These are phyloP conservation scores for Zaprionus kolodkinae DNA, from an alignment of 1,140 invertebrate genomes.

Conservation along the genomic window DNA sequence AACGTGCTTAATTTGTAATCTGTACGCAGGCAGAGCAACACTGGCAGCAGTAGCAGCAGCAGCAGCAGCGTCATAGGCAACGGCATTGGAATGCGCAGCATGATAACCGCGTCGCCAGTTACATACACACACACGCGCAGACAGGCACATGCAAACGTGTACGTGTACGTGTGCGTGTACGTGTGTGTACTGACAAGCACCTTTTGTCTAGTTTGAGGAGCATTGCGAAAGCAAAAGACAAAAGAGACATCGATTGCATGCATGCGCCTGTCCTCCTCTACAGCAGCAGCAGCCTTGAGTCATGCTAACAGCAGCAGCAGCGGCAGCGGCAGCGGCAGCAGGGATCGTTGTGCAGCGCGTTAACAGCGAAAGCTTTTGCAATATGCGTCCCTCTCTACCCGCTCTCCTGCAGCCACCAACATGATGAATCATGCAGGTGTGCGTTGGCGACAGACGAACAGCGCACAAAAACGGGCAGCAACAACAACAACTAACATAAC, in stretches of 20 bases:
- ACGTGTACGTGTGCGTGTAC: too few relatives aligned
- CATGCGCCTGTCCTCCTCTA: too few relatives aligned
- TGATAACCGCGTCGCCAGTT: background rate
- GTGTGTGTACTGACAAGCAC: conserved; percentile 10
- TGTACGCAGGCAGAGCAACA: conserved; percentile 26
- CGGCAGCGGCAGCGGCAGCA: background rate
- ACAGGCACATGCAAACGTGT: too few relatives aligned
- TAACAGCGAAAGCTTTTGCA: conserved; percentile 19
- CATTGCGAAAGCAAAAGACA: conserved; percentile 5
- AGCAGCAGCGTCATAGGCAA: conserved; percentile 28
- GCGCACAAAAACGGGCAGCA: background rate
- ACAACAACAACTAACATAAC: conserved; percentile 22
- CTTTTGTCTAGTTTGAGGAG: conserved; percentile 19
- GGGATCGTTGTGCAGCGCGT: conserved; percentile 1
- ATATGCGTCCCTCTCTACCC: background rate
- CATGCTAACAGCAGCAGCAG: conserved; percentile 31
- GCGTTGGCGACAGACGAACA: conserved; percentile 3
- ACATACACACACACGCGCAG: background rate
- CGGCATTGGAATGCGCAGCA: conserved; percentile 36
- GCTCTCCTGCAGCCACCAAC: conserved; percentile 40
- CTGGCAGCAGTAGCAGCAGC: background rate
- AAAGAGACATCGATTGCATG: conserved; percentile 8
- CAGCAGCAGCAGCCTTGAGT: conserved; percentile 29
- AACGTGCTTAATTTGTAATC: conserved; percentile 48
- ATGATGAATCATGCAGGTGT: conserved; percentile 48